These are phyloP conservation scores for Chiloscyllium plagiosum DNA, from an alignment of 2,113 vertebrate species.

Conservation along the genomic window DNA sequence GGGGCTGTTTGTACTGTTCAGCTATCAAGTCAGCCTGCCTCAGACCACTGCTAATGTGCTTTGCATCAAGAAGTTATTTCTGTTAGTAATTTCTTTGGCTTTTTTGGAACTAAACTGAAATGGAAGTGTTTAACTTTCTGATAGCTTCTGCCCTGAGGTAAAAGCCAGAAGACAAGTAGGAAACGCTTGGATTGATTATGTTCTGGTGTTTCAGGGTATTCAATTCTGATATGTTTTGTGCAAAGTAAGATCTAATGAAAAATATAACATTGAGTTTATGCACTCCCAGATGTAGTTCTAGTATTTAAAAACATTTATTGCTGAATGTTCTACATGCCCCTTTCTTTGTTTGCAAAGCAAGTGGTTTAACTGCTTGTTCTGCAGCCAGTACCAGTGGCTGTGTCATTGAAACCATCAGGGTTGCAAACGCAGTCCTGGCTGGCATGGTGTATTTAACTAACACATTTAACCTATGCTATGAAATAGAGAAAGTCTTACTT, in stretches of 20 bases:
- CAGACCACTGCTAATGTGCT: neutral
- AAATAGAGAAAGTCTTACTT: neutral
- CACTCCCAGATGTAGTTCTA: neutral
- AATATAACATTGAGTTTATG: neutral
- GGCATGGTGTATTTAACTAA: neutral
- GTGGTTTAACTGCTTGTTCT: neutral
- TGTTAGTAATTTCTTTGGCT: neutral
- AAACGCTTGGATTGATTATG: neutral
- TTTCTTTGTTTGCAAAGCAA: neutral
- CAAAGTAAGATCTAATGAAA: neutral
- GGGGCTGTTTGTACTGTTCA: neutral
- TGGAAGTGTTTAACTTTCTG: neutral
- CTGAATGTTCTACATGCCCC: neutral
- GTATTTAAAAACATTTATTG: neutral
- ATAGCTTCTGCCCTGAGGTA: neutral
- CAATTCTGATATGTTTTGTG: neutral
- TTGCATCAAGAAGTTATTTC: neutral
- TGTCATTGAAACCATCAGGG: neutral
- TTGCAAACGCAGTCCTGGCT: neutral
- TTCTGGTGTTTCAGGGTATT: neutral
- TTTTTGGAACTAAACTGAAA: neutral
- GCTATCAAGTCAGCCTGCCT: neutral
- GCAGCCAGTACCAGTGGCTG: neutral
- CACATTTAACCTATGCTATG: neutral
- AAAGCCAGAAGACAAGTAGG: neutral